These are phyloP conservation scores for Habropoda laboriosa DNA, from an alignment of 1,140 invertebrate genomes.

Conservation along the genomic window DNA sequence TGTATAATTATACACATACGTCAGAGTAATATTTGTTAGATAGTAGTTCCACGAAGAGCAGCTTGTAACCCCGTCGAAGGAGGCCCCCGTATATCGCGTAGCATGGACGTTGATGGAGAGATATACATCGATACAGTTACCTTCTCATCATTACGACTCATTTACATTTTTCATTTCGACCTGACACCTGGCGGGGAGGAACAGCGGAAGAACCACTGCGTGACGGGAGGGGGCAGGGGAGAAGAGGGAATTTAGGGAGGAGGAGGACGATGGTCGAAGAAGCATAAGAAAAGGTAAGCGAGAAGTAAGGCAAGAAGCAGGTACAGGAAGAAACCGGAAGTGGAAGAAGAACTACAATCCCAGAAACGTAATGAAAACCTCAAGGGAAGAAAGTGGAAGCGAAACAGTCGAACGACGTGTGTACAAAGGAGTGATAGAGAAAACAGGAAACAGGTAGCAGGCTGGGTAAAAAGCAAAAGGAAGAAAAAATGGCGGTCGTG, in stretches of 20 bases:
- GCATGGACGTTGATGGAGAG: conserved; percentile 40
- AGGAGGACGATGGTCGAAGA: not conserved
- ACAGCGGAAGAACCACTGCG: conserved; percentile 15
- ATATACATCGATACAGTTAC: conserved; percentile 61
- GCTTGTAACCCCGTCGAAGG: conserved; percentile 7
- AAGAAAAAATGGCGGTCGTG: no score
- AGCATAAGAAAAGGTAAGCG: not conserved
- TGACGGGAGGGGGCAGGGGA: conserved; percentile 14
- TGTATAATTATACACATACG: no score
- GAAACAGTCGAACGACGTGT: no score
- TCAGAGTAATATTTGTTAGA: no score
- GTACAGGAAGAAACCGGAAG: not conserved
- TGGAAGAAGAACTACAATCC: not conserved
- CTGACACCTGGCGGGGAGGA: conserved; percentile 60
- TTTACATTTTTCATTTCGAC: conserved; percentile 68
- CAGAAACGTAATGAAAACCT: no score
- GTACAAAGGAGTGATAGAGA: not conserved
- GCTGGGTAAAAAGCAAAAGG: not conserved
- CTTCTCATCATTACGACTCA: conserved; percentile 61
- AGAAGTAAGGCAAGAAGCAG: not conserved
- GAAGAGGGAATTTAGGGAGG: not conserved
- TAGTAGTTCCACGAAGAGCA: not conserved
- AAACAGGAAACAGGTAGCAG: not conserved
- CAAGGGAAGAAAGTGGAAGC: no score
- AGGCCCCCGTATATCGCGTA: conserved; percentile 16